These are phyloP conservation scores for Gavia stellata DNA, from an alignment of 2,113 vertebrate species.

Conservation along the genomic window DNA sequence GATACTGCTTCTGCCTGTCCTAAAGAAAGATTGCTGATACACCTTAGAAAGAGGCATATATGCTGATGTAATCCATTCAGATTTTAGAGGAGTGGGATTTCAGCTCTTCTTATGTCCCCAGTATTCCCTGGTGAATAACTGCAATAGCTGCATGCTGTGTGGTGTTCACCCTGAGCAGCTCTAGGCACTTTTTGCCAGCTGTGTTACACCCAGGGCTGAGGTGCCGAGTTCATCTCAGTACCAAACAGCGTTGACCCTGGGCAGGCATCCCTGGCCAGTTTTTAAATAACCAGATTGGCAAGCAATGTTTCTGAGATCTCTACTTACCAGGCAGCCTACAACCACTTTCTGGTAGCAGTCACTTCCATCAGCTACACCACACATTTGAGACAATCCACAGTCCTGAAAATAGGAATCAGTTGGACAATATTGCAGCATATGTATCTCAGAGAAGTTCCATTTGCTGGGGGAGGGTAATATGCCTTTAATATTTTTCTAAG, in stretches of 20 bases:
- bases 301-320: not conserved
- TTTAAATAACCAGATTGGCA: not conserved
- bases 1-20: rapidly evolving
- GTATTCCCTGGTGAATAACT: not conserved
- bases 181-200: not conserved
- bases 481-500: not conserved
- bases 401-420: not conserved
- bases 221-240: not conserved
- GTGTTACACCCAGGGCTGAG: not conserved
- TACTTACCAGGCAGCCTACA: not conserved
- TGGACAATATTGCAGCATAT: not conserved
- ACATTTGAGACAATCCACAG: not conserved
- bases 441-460: not conserved
- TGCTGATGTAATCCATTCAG: not conserved
- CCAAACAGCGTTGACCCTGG: not conserved
- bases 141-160: not conserved
- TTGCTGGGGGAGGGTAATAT: not conserved
- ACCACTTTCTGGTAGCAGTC: not conserved
- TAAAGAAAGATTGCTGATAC: not conserved
- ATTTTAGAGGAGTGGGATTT: not conserved
- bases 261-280: not conserved
- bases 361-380: not conserved
- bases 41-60: not conserved
- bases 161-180: not conserved
- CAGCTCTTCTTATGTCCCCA: not conserved